These are phyloP conservation scores for Plectrocnemia conspersa DNA, from an alignment of 1,140 invertebrate species.

Conservation along the genomic window DNA sequence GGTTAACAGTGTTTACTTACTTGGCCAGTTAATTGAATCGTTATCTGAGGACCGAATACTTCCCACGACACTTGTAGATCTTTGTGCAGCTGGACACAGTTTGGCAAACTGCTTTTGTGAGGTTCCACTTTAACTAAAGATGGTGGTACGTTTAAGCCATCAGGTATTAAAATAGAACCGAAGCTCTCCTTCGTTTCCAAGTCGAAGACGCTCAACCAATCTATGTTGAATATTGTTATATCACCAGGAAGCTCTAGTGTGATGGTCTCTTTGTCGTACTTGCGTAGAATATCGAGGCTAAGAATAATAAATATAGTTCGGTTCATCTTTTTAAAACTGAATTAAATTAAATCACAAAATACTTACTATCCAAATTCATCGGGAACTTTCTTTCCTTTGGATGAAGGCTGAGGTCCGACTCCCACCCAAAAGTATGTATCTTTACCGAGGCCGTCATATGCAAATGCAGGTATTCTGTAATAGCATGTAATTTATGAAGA, in stretches of 20 bases:
- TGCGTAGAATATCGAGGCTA: constrained; percentile 66
- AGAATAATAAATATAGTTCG: not conserved
- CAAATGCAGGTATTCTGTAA: constrained; percentile 62
- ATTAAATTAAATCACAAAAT: constrained; percentile 2
- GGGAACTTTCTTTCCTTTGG: constrained; percentile 75
- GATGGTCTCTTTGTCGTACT: constrained; percentile 71
- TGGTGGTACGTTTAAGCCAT: constrained; percentile 80
- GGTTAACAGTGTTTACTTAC: constrained; percentile 60
- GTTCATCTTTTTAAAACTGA: not conserved
- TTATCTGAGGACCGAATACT: constrained; percentile 83
- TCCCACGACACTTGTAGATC: constrained; percentile 84
- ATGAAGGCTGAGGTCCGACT: constrained; percentile 77
- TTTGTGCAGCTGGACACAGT: constrained; percentile 81
- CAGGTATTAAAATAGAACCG: constrained; percentile 74
- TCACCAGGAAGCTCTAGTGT: constrained; percentile 76
- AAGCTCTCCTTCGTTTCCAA: constrained; percentile 65
- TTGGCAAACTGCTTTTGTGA: constrained; percentile 57
- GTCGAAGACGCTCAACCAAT: constrained; percentile 82
- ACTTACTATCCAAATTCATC: constrained; percentile 92
- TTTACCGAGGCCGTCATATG: constrained; percentile 70
- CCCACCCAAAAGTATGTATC: constrained; percentile 86
- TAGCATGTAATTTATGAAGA: too few relatives aligned
- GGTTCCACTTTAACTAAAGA: constrained; percentile 61
- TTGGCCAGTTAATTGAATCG: constrained; percentile 79
- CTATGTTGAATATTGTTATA: constrained; percentile 74